Conservation (phyloP, 2,797 vertebrate genomes). For the Tangara arthus region DNA sequence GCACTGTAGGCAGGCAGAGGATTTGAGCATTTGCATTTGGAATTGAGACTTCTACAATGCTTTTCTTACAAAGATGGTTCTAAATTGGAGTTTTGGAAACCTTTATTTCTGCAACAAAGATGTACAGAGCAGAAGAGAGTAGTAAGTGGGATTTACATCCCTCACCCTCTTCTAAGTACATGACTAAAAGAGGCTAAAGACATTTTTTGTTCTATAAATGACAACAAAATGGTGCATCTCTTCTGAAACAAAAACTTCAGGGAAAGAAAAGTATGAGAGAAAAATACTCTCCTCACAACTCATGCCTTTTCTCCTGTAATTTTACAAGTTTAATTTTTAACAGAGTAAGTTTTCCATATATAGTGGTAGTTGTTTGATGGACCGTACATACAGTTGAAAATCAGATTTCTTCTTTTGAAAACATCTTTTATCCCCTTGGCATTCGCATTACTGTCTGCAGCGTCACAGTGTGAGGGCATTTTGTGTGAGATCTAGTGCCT, state of each 20-base stretch:
- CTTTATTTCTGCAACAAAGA: background rate
- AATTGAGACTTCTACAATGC: background rate
- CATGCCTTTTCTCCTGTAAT: background rate
- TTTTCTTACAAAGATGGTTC: background rate
- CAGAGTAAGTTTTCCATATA: background rate
- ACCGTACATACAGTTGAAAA: background rate
- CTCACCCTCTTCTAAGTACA: background rate
- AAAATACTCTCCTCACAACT: background rate
- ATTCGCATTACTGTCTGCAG: background rate
- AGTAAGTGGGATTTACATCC: background rate
- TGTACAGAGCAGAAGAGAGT: background rate
- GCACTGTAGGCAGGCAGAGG: background rate
- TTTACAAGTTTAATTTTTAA: background rate
- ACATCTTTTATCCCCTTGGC: background rate
- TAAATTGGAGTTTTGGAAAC: background rate
- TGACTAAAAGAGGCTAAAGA: background rate
- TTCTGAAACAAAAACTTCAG: background rate
- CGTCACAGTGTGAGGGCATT: background rate
- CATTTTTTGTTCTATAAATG: background rate
- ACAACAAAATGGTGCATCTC: background rate
- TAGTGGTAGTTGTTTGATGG: background rate
- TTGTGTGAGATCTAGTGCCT: background rate
- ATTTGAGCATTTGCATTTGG: background rate
- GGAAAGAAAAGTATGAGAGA: background rate
- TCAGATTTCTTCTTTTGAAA: background rate